Percentiles rank a stretch among this genome's conserved stretches.
These are phyloP conservation scores for Colinus virginianus DNA, from an alignment of 2,113 vertebrate species.

Conservation along the genomic window DNA sequence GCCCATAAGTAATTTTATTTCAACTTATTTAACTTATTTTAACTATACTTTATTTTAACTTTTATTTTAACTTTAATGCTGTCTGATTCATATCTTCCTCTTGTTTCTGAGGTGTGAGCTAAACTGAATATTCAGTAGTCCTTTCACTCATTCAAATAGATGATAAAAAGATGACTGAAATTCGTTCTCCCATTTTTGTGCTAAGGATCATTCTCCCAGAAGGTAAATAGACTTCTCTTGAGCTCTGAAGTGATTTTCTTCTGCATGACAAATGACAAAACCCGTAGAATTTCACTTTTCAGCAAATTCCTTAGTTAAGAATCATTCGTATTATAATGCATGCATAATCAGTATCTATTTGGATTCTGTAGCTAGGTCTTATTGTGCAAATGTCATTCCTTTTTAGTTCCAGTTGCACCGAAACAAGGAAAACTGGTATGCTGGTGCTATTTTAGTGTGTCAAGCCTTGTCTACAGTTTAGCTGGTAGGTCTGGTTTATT, in stretches of 20 bases:
- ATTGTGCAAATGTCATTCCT: neutral
- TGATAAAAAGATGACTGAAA: neutral
- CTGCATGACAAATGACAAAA: neutral
- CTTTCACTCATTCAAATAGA: neutral
- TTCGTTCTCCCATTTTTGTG: neutral
- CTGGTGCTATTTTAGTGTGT: neutral
- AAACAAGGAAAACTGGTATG: neutral
- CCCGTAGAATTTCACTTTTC: constrained; percentile 15
- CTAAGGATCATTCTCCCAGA: neutral
- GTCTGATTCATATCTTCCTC: neutral
- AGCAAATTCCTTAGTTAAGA: constrained; percentile 18
- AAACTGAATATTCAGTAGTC: neutral
- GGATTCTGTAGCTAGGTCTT: neutral
- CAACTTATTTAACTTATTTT: neutral
- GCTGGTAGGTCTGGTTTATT: neutral
- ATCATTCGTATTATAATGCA: neutral
- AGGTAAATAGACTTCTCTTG: neutral
- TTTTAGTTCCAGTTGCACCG: neutral
- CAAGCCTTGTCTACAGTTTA: neutral
- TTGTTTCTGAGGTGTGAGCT: neutral
- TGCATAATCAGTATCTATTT: neutral
- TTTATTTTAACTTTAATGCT: neutral
- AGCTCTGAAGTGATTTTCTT: neutral
- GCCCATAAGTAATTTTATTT: neutral
- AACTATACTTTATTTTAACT: too few relatives aligned